Evolutionary conservation across 2,113 vertebrate genomes (phyloP).

Genomic region (Trichechus manatus): DNA sequence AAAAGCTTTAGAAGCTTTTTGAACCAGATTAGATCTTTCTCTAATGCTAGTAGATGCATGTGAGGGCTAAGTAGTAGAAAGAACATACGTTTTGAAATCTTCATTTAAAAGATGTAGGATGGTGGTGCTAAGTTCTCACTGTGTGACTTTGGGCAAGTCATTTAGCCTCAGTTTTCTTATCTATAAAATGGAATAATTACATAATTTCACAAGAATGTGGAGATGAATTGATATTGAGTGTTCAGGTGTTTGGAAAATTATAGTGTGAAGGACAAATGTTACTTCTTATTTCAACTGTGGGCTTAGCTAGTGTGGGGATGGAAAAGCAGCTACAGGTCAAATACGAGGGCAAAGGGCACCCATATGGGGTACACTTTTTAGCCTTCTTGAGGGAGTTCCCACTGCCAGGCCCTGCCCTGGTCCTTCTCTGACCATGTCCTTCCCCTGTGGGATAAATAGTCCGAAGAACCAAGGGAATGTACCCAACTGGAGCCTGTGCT

Average conservation of each 20-base stretch:
- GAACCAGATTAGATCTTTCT: not conserved
- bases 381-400: not conserved
- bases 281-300: not conserved
- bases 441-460: not conserved
- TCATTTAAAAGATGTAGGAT: not conserved
- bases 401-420: not conserved
- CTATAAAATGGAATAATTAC: too few species aligned
- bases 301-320: not conserved
- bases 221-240: not conserved
- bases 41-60: not conserved
- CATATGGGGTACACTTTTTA: not conserved
- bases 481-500: not conserved
- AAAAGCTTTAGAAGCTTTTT: not conserved
- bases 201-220: not conserved
- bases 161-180: too few species aligned
- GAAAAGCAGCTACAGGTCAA: not conserved
- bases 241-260: not conserved
- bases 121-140: not conserved
- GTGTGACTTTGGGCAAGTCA: not conserved
- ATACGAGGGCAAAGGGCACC: not conserved
- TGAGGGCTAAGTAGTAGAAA: not conserved
- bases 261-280: not conserved
- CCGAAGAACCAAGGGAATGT: not conserved
- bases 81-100: not conserved
- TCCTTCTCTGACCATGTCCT: not conserved